Conservation (phyloP, 2,797 vertebrate species). For the Tenualosa ilisha region DNA sequence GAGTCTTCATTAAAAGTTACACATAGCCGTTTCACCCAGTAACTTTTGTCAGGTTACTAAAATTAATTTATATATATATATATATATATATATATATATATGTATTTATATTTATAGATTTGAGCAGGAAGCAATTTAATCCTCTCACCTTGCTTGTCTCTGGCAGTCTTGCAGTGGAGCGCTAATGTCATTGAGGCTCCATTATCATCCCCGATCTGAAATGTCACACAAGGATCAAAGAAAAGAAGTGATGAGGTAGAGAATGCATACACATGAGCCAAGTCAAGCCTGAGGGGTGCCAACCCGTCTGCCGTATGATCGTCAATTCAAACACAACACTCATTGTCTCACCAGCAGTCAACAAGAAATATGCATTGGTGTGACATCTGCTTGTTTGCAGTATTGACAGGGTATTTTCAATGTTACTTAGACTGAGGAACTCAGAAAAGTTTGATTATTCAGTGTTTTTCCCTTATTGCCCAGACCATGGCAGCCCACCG, state of each 20-base stretch:
- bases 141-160: not conserved
- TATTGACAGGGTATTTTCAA: not conserved
- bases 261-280: slow-evolving; percentile 15
- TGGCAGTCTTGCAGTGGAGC: not conserved
- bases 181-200: not conserved
- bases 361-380: not conserved
- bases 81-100: no score
- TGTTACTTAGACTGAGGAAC: not conserved
- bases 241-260: not conserved
- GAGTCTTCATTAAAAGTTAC: slow-evolving; percentile 60
- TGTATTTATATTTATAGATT: not conserved
- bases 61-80: not conserved
- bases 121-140: not conserved
- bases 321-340: not conserved
- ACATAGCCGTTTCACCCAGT: slow-evolving; percentile 36
- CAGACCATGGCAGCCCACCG: no score
- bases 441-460: no score
- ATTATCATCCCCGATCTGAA: not conserved
- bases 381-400: not conserved
- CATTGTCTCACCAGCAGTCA: not conserved
- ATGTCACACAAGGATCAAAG: slow-evolving; percentile 10
- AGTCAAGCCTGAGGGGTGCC: not conserved
- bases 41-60: slow-evolving; percentile 22
- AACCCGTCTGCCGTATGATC: not conserved
- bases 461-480: no score